A percentile compares a stretch with the other conserved stretches of the same genome.
Conservation (phyloP, 2,113 vertebrate species). For the Dinomys branickii region DNA sequence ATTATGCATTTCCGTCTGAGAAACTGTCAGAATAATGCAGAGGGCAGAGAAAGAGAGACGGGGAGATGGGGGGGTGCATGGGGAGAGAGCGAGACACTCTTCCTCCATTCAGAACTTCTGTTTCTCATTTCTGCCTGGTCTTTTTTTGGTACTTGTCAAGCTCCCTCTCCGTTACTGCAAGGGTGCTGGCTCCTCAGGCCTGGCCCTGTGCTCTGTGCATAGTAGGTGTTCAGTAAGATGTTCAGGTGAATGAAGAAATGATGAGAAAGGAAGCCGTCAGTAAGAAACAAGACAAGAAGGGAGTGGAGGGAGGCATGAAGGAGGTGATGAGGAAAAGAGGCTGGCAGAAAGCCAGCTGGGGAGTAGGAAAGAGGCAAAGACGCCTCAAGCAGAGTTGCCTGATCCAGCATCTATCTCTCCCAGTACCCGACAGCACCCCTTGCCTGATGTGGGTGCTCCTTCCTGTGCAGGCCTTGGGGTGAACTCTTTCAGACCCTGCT, state of each 20-base stretch:
- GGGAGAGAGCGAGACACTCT: neutral
- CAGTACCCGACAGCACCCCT: neutral
- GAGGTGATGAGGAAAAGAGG: neutral
- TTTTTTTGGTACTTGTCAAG: neutral
- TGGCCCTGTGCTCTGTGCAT: too few species aligned
- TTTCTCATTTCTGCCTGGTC: neutral
- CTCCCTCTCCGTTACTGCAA: fast-evolving
- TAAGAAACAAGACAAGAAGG: neutral
- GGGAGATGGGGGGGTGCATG: neutral
- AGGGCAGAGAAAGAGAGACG: neutral
- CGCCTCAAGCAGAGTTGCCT: neutral
- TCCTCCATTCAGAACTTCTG: neutral
- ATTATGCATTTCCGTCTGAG: constrained; percentile 63
- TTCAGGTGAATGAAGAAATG: neutral
- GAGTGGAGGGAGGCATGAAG: neutral
- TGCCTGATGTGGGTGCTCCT: neutral
- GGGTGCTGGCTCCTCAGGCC: neutral
- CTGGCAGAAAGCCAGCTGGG: neutral
- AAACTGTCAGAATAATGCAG: constrained; percentile 58
- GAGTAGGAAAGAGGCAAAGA: neutral
- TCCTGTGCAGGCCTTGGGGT: neutral
- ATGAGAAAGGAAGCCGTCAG: neutral
- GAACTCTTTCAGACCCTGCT: neutral
- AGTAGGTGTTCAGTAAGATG: neutral
- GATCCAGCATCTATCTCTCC: neutral